Conservation (phyloP, 2,113 vertebrate genomes). For the Lontra canadensis region DNA sequence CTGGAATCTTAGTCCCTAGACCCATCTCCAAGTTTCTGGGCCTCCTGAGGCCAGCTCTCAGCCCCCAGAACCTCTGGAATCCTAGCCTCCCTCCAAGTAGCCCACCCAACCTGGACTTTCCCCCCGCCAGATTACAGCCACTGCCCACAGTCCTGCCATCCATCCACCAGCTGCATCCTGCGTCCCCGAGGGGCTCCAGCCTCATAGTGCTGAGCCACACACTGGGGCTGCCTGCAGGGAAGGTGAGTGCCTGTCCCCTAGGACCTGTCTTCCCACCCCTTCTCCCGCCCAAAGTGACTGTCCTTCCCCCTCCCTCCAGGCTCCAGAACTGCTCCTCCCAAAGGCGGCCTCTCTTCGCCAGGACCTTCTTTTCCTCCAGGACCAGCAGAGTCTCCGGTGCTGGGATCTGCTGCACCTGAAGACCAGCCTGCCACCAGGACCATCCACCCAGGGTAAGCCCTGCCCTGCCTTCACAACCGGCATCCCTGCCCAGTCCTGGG, state of each 20-base stretch:
- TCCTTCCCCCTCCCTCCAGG: background rate
- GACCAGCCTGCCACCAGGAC: conserved; percentile 19
- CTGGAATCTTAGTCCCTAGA: background rate
- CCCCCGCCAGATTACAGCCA: background rate
- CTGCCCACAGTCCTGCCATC: conserved; percentile 48
- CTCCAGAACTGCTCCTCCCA: conserved; percentile 66
- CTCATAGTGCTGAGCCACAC: conserved; percentile 40
- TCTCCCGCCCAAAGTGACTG: background rate
- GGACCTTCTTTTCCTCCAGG: conserved; percentile 73
- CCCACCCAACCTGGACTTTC: background rate
- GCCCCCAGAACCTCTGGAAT: background rate
- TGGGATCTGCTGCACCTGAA: conserved; percentile 53
- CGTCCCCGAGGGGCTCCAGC: conserved; percentile 12
- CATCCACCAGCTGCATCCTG: conserved; percentile 65
- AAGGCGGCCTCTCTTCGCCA: conserved; percentile 65
- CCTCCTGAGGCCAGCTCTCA: background rate
- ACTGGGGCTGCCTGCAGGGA: conserved; percentile 53
- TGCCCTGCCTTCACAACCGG: background rate
- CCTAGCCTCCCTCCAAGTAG: background rate
- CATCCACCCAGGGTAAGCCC: conserved; percentile 55
- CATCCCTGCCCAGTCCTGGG: background rate
- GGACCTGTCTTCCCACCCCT: background rate
- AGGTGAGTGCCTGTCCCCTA: conserved; percentile 32
- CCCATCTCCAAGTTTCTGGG: background rate
- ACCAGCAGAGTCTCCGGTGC: conserved; percentile 29